phyloP scores from a whole-genome alignment of 1,140 invertebrate species.

The Trichogramma pretiosum region DNA sequence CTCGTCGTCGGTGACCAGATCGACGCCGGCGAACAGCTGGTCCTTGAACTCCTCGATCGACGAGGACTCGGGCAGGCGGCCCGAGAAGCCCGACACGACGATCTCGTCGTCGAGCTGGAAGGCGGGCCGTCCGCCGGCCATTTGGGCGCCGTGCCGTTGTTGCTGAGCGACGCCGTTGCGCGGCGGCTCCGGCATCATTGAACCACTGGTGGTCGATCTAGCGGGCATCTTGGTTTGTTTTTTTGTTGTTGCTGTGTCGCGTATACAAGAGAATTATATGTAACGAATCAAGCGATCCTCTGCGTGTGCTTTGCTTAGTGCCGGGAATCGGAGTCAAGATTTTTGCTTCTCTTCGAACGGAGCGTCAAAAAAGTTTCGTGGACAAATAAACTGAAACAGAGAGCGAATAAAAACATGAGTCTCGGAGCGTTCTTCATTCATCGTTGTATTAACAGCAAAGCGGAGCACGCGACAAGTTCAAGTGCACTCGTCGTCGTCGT shows the following conservation, averaged over 20 bases:
- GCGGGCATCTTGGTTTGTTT: constrained; percentile 49
- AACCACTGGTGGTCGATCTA: constrained; percentile 42
- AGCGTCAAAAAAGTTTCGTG: constrained; percentile 31
- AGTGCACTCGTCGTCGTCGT: too few species aligned
- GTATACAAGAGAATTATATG: too few species aligned
- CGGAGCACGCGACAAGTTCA: too few species aligned
- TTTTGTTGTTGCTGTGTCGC: background rate
- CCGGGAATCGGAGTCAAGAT: too few species aligned
- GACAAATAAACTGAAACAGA: constrained; percentile 32
- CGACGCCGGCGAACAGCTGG: constrained; percentile 73
- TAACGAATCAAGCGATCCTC: too few species aligned
- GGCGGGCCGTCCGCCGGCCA: too few species aligned
- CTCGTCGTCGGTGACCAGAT: constrained; percentile 82
- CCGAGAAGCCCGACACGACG: constrained; percentile 79
- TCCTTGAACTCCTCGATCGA: constrained; percentile 83
- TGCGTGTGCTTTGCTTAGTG: too few species aligned
- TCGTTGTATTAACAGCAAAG: too few species aligned
- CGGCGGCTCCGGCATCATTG: constrained; percentile 30
- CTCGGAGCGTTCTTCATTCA: too few species aligned
- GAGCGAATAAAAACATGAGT: background rate
- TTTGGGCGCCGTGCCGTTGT: too few species aligned
- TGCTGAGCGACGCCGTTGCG: constrained; percentile 22
- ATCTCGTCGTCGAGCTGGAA: constrained; percentile 57
- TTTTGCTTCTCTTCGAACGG: too few species aligned
- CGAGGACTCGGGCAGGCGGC: constrained; percentile 79